Evolutionary conservation across 1,140 invertebrate genomes (phyloP).

Genomic region (Neotoxoptera formosana): DNA sequence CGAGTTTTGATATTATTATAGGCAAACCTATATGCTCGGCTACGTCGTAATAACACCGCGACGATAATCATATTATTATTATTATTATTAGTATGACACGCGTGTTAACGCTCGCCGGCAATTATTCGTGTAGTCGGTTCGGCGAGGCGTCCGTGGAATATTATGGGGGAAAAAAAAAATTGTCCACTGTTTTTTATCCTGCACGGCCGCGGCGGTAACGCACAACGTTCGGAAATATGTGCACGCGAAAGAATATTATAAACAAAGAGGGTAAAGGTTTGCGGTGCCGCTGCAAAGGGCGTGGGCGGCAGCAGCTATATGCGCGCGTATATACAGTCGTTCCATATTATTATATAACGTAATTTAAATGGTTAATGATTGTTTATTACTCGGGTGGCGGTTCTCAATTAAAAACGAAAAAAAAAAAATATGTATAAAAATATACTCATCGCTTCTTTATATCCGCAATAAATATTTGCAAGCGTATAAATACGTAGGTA

Average conservation of each 20-base stretch:
- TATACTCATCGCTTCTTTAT: neutral
- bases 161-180: neutral
- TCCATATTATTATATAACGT: neutral
- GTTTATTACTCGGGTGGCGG: conserved; percentile 3
- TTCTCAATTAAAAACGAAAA: conserved; percentile 34
- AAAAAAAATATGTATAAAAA: neutral
- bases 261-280: neutral
- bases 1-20: no score
- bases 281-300: neutral
- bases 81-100: no score
- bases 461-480: neutral
- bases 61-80: no score
- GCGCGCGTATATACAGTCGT: neutral
- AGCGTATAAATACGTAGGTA: neutral
- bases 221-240: neutral
- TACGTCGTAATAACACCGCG: fast-evolving
- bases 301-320: no score
- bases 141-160: neutral
- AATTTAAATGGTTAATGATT: conserved; percentile 23
- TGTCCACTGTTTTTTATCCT: neutral
- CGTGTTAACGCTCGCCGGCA: no score
- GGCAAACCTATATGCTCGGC: no score
- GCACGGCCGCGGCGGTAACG: neutral
- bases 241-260: neutral
- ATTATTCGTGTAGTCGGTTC: neutral